Base-by-base conservation (phyloP, 2,797 vertebrate genomes). In the Macropodus opercularis region DNA sequence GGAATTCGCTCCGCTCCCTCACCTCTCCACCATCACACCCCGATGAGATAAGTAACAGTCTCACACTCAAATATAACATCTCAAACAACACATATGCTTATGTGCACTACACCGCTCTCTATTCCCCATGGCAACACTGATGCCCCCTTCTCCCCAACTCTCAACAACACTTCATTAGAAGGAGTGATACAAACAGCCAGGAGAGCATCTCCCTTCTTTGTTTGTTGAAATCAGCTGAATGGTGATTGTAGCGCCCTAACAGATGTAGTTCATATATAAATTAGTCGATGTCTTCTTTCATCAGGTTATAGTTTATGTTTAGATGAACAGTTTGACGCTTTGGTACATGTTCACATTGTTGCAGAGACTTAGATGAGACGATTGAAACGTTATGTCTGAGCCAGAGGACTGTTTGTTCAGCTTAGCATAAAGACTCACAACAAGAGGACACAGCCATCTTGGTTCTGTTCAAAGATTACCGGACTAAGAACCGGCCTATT, bases 141-240 rank as follows among this genome's bases (percentile, higher is more conserved):
- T 55, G 55, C 50, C 27, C 73, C 53, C 32, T 19, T 4, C 38
- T 44, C 52, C 63, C 68, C 29, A 39, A 31, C 57, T 56, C 77
- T 54, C 31, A 82, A 72, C 72, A 88, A 78, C 87, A 89, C 86
- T 85, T 92, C 75, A 89, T 91, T 90, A 91, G 76, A 57, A 42
- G 36, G 58, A 78, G 56, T 58, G 67, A 81, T 67, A 86, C 74
- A 87, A 89, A 90, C 83, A 85, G 57, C 59, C 11, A 43, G 43
- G 40, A 60, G n/a, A 62, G 14, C 38, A 40, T n/a, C 38, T 43
- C 4, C 22, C 73, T 50, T 4, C 11, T 32, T 32, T 60, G 23
- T 75, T 63, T 23, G 47, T 51, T 15, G 4, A 52, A 57, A 49
- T 42, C 56, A 53, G 15, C 40, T 60, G 10, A 58, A 32, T 31